Evolutionary conservation across 2,113 vertebrate genomes (phyloP).

Genomic region (Miniopterus natalensis): DNA sequence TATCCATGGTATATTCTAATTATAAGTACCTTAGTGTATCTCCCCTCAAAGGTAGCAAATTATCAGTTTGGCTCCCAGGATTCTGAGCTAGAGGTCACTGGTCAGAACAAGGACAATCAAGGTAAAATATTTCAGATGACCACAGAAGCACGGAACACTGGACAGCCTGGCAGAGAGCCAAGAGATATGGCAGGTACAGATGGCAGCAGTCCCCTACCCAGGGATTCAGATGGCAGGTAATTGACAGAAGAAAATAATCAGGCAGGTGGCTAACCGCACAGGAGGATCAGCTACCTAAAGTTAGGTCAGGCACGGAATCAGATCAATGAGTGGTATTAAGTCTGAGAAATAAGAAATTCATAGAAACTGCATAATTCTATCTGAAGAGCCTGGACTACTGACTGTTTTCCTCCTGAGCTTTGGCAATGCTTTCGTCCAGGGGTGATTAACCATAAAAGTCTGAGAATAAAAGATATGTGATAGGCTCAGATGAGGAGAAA

Average conservation of each 20-base stretch:
- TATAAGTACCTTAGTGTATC: background rate
- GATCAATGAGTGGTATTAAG: conserved; percentile 41
- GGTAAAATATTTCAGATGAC: conserved; percentile 39
- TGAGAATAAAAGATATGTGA: background rate
- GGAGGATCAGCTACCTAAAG: conserved; percentile 5
- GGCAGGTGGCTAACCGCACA: conserved; percentile 75
- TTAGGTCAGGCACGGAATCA: conserved; percentile 53
- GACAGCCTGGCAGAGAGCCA: conserved; percentile 60
- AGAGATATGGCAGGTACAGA: conserved; percentile 68
- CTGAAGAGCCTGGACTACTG: background rate
- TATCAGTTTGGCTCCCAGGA: conserved; percentile 39
- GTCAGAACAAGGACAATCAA: conserved; percentile 33
- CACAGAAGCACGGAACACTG: conserved; percentile 43
- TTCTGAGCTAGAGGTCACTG: conserved; percentile 54
- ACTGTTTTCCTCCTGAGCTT: background rate
- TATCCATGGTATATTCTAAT: background rate
- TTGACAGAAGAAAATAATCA: conserved; percentile 75
- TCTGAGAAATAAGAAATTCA: conserved; percentile 48
- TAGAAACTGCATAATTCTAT: conserved; percentile 30
- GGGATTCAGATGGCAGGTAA: conserved; percentile 74
- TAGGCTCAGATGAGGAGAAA: background rate
- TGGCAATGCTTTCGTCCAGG: background rate
- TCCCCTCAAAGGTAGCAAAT: conserved; percentile 6
- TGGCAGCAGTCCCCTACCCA: conserved; percentile 56
- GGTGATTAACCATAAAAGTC: background rate